Evolutionary conservation across 2,888 invertebrate genomes (phyloP).

Genomic region (Tetrapedia diversipes): DNA sequence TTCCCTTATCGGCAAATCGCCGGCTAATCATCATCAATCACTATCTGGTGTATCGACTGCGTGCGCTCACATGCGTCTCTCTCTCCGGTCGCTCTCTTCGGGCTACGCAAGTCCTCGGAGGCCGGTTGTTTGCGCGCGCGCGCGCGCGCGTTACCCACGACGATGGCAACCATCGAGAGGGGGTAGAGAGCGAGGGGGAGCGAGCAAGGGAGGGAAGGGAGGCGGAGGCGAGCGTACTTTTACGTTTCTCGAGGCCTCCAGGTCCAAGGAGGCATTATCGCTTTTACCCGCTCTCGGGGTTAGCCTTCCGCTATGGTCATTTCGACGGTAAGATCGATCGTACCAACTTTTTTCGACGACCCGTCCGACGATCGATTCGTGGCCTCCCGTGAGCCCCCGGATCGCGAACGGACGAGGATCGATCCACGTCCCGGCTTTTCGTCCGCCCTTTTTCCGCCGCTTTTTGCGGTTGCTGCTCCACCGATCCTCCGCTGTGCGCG

Average conservation of each 20-base stretch:
- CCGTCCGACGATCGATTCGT: constrained; percentile 30
- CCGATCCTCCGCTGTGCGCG: background rate
- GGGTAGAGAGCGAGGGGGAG: too few relatives aligned
- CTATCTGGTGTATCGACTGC: constrained; percentile 74
- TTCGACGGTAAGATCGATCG: constrained; percentile 65
- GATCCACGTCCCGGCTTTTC: constrained; percentile 3
- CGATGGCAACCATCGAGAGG: too few relatives aligned
- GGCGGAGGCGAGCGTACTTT: constrained; percentile 55
- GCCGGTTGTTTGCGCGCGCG: constrained; percentile 45
- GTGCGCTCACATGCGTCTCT: constrained; percentile 56
- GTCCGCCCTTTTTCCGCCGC: background rate
- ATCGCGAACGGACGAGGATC: background rate
- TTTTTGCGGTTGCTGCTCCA: background rate
- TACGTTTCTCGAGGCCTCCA: constrained; percentile 62
- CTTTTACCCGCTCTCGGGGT: constrained; percentile 67
- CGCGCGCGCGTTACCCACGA: too few relatives aligned
- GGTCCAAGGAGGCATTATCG: constrained; percentile 65
- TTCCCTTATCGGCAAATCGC: constrained; percentile 81
- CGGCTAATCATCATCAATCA: constrained; percentile 82
- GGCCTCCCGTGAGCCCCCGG: constrained; percentile 22
- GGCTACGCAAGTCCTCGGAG: constrained; percentile 39
- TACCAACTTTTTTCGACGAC: constrained; percentile 46
- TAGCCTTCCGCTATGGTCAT: constrained; percentile 72
- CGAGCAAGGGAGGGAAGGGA: too few relatives aligned
- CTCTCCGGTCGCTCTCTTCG: constrained; percentile 43